Evolutionary conservation across 2,797 vertebrate species (phyloP).

Genomic region (Hozukius guyotensis): DNA sequence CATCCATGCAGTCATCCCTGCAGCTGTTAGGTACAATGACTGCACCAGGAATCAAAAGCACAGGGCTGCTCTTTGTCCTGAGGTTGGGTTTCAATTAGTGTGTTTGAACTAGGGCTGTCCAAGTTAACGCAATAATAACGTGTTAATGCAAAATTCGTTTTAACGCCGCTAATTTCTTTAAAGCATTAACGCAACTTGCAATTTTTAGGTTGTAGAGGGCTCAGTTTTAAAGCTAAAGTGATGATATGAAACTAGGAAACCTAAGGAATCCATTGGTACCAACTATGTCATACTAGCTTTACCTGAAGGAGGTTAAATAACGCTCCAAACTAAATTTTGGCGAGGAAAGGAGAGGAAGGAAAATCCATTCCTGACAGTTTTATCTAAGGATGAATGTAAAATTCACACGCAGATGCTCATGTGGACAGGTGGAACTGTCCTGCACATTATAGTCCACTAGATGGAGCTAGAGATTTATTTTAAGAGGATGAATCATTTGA

Average conservation of each 20-base stretch:
- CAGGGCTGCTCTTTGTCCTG: conserved; percentile 27
- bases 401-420: background rate
- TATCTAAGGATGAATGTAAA: background rate
- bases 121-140: too few relatives aligned
- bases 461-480: conserved; percentile 50
- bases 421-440: background rate
- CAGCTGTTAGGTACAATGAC: conserved; percentile 63
- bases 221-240: too few relatives aligned
- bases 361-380: background rate
- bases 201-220: too few relatives aligned
- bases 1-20: conserved; percentile 36
- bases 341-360: background rate
- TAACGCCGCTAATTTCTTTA: too few relatives aligned
- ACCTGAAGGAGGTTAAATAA: too few relatives aligned
- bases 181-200: too few relatives aligned
- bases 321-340: too few relatives aligned
- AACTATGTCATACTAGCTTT: too few relatives aligned
- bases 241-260: too few relatives aligned
- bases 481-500: background rate
- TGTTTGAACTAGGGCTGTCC: background rate
- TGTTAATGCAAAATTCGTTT: too few relatives aligned
- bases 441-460: conserved; percentile 36
- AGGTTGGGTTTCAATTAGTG: conserved; percentile 51
- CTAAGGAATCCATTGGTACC: too few relatives aligned
- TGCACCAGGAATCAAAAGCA: conserved; percentile 37